A percentile compares a stretch with the other conserved stretches of the same genome.
These are phyloP conservation scores for Chorisops tibialis DNA, from an alignment of 2,888 invertebrate genomes.

Conservation along the genomic window DNA sequence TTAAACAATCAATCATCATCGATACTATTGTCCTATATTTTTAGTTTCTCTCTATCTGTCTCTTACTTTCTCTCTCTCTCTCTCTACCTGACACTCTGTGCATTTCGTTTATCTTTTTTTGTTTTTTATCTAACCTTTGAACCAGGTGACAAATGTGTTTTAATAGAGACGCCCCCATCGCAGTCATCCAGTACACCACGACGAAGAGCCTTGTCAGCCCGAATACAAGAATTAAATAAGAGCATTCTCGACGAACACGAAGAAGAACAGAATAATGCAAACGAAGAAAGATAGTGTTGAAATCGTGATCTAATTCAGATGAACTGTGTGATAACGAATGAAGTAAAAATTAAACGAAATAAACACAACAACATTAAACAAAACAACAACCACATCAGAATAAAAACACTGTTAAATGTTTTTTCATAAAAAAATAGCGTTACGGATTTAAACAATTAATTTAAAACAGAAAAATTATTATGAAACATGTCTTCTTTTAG, in stretches of 20 bases:
- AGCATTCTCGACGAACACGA: constrained; percentile 50
- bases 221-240: constrained; percentile 52
- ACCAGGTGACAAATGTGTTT: constrained; percentile 75
- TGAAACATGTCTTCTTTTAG: too few relatives aligned
- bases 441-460: too few relatives aligned
- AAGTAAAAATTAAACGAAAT: too few relatives aligned
- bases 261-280: constrained; percentile 26
- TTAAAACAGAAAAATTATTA: too few relatives aligned
- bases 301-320: too few relatives aligned
- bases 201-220: constrained; percentile 51
- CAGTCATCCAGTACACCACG: constrained; percentile 50
- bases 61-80: background rate
- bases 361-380: too few relatives aligned
- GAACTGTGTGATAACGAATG: too few relatives aligned
- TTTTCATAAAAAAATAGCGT: too few relatives aligned
- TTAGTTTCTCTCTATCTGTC: background rate
- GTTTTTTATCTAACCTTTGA: constrained; percentile 10
- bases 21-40: background rate
- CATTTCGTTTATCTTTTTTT: background rate
- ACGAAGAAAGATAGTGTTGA: too few relatives aligned
- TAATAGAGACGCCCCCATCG: constrained; percentile 70
- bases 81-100: background rate
- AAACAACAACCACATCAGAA: too few relatives aligned
- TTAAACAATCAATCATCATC: too few relatives aligned
- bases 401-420: too few relatives aligned